Base-by-base conservation (phyloP, 37 sponge, comb jelly and placozoan species). In the Ephydatia muelleri region DNA sequence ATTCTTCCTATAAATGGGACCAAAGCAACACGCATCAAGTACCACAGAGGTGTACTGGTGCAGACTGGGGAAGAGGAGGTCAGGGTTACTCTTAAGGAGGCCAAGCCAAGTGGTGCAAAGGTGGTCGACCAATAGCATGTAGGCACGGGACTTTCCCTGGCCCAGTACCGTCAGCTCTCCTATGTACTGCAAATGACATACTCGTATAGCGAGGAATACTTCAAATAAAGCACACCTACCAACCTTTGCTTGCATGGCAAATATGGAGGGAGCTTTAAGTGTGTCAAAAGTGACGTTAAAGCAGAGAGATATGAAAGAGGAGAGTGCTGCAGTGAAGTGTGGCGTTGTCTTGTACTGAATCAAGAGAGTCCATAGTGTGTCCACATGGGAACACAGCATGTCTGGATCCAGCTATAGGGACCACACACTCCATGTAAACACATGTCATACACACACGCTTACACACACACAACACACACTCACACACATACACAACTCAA, bases 1-100 rank as follows among this genome's bases (percentile, higher is more conserved):
- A 47, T 85, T 93, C 78, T 80, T 89, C 81, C 82, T 89, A 73
- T 83, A 76, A 11, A 90, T 65, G 25, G 87, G 85, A 1, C 94
- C 94, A 87, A 90, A 93, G 5, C 28, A 37, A 23, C 83, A 85
- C n/a, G 79, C 74, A 49, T 83, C 30, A 23, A 78, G 22, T 2
- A 93, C 39, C 8, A 93, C 64, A 4, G 82, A 21, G 22, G 31
- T 49, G 77, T 83, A 78, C 14, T 39, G 33, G 32, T 26, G 25
- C 79, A 93, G 49, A 32, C 84, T 89, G 26, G 26, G 40, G 11
- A 31, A 6, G 74, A 86, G 47, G 35, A 38, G 28, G 13, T 1
- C n/a, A 16, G 69, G 14, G 32, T 33, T 36, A 29, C 33, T 38
- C 21, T 72, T 35, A 9, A 43, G 49, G 0, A 43, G 76, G 2